These are phyloP conservation scores for Lucilia cuprina DNA, from an alignment of 1,140 invertebrate species.

Conservation along the genomic window DNA sequence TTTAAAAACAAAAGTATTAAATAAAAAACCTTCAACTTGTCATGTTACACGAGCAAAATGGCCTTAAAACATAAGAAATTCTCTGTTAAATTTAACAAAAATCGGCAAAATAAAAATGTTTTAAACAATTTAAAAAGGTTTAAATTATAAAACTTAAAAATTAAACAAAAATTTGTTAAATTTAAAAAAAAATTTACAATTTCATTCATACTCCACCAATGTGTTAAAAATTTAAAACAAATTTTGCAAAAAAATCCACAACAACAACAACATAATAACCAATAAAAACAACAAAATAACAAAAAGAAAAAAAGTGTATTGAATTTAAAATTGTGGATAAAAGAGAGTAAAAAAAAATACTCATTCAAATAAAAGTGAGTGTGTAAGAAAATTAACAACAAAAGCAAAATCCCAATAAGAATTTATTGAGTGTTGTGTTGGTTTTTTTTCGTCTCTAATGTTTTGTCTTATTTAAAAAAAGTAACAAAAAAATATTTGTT, in stretches of 20 bases:
- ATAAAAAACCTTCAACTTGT: not conserved
- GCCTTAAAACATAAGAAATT: not conserved
- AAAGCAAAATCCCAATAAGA: constrained; percentile 15
- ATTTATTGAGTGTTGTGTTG: constrained; percentile 21
- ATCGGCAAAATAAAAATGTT: not conserved
- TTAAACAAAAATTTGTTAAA: not conserved
- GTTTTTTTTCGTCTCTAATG: not conserved
- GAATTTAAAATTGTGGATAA: not conserved
- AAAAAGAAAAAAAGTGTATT: not conserved
- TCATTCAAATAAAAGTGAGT: not conserved
- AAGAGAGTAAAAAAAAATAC: not conserved
- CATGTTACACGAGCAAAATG: not conserved
- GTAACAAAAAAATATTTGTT: not conserved
- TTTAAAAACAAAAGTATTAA: not conserved
- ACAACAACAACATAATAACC: not conserved
- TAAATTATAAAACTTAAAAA: not conserved
- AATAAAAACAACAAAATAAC: not conserved
- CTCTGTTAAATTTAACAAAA: not conserved
- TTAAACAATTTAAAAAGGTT: not conserved
- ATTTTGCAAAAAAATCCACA: not conserved
- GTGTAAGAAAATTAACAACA: not conserved
- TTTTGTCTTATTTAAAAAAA: not conserved
- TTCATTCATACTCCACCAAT: too few relatives aligned
- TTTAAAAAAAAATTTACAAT: not conserved
- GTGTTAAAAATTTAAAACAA: too few relatives aligned